A percentile compares a stretch with the other conserved stretches of the same genome.
These are phyloP conservation scores for Orthonevra nobilis DNA, from an alignment of 2,888 invertebrate species.

Conservation along the genomic window DNA sequence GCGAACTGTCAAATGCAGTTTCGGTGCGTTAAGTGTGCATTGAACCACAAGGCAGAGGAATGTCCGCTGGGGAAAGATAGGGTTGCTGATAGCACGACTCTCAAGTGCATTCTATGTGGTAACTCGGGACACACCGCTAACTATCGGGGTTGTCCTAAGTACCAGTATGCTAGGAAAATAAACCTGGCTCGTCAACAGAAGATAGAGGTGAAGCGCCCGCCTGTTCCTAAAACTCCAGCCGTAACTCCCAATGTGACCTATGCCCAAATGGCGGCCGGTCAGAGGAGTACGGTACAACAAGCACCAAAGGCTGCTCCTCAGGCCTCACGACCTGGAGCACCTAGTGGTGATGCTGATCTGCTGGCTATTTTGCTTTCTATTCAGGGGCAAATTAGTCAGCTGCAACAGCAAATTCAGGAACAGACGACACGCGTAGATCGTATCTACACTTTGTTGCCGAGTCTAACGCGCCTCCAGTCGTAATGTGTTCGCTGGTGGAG, in stretches of 20 bases:
- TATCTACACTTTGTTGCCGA: not conserved
- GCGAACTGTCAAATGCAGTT: constrained; percentile 11
- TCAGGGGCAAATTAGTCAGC: not conserved
- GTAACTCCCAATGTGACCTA: not conserved
- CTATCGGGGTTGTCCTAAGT: not conserved
- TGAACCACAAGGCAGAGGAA: not conserved
- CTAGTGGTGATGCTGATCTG: not conserved
- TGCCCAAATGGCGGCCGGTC: constrained; percentile 8
- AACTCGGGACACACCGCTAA: not conserved
- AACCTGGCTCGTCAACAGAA: not conserved
- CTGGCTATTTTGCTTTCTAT: not conserved
- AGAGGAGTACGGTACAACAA: not conserved
- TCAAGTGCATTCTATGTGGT: not conserved
- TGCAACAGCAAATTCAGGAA: not conserved
- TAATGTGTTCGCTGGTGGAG: not conserved
- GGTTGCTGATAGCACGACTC: not conserved
- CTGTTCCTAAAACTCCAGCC: not conserved
- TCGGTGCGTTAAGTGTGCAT: not conserved
- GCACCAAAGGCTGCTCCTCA: not conserved
- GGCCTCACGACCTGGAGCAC: not conserved
- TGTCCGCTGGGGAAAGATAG: not conserved
- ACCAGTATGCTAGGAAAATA: no score
- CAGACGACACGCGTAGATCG: not conserved
- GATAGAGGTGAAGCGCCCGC: no score
- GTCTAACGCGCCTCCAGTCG: not conserved